phyloP scores from a whole-genome alignment of 2,113 vertebrate species.

The Heterotis niloticus region DNA sequence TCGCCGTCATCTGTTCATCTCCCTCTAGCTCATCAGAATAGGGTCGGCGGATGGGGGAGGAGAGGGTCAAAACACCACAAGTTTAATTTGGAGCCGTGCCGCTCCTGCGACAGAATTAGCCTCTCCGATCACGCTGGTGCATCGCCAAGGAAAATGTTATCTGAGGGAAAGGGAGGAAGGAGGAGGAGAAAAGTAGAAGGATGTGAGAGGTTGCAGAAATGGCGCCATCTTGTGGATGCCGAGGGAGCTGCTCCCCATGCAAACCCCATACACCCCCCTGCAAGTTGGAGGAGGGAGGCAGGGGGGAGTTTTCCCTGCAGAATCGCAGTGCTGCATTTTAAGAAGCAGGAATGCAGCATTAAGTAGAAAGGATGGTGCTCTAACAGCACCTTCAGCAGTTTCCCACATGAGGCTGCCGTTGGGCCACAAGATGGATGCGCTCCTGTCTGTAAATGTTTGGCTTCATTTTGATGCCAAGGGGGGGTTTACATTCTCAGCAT shows the following conservation, averaged over 20 bases:
- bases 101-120: slow-evolving; percentile 54
- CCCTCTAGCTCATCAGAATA: slow-evolving; percentile 22
- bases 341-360: not conserved
- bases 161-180: slow-evolving; percentile 19
- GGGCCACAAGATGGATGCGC: too few relatives aligned
- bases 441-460: too few relatives aligned
- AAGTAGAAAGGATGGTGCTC: not conserved
- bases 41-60: slow-evolving; percentile 23
- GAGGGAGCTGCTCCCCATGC: slow-evolving; percentile 37
- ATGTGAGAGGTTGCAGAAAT: slow-evolving; percentile 44
- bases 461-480: too few relatives aligned
- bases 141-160: slow-evolving; percentile 42
- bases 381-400: too few relatives aligned
- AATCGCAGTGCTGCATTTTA: not conserved
- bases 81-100: slow-evolving; percentile 45
- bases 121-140: slow-evolving; percentile 45
- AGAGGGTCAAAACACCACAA: slow-evolving; percentile 25
- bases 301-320: slow-evolving; percentile 16
- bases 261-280: not conserved
- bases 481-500: too few relatives aligned
- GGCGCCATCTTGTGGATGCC: slow-evolving; percentile 67
- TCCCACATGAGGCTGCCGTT: too few relatives aligned
- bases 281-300: not conserved
- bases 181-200: slow-evolving; percentile 22
- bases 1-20: slow-evolving; percentile 30